A percentile compares a stretch with the other conserved stretches of the same genome.
These are phyloP conservation scores for Polypterus senegalus DNA, from an alignment of 2,113 vertebrate genomes.

Conservation along the genomic window DNA sequence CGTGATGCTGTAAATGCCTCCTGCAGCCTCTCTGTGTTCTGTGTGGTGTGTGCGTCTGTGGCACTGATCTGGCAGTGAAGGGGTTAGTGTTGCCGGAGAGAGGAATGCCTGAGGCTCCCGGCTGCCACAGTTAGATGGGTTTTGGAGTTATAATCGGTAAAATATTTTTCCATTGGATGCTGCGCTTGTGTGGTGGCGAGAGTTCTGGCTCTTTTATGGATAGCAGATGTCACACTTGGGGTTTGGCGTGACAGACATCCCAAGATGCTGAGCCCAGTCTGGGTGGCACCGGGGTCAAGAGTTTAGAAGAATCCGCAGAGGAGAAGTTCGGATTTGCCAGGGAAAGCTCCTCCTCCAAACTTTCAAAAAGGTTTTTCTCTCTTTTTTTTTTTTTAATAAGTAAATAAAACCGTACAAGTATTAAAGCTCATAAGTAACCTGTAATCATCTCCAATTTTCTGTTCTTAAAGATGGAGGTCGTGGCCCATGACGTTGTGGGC, in stretches of 20 bases:
- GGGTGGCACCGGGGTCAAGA: constrained; percentile 67
- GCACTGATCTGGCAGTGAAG: constrained; percentile 18
- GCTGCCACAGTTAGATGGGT: constrained; percentile 56
- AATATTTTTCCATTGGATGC: constrained; percentile 54
- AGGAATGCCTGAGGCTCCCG: constrained; percentile 53
- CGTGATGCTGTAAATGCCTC: too few species aligned
- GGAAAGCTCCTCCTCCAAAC: too few species aligned
- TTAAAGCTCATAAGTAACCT: too few species aligned
- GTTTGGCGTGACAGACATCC: constrained; percentile 49
- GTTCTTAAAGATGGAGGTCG: too few species aligned
- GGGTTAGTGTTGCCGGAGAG: constrained; percentile 39
- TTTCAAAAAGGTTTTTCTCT: too few species aligned
- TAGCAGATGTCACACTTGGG: constrained; percentile 65
- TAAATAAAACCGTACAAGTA: too few species aligned
- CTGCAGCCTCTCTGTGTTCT: too few species aligned
- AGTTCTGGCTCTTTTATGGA: constrained; percentile 64
- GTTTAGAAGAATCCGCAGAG: constrained; percentile 52
- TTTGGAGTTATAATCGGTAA: constrained; percentile 53
- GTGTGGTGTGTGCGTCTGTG: too few species aligned
- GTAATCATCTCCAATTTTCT: too few species aligned
- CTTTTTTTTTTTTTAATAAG: too few species aligned
- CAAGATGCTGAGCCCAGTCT: constrained; percentile 53
- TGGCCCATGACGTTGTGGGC: too few species aligned
- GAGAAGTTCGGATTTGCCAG: constrained; percentile 21
- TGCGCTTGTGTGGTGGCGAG: constrained; percentile 37